phyloP scores from a whole-genome alignment of 2,888 invertebrate genomes.

The Argynnis bischoffii region DNA sequence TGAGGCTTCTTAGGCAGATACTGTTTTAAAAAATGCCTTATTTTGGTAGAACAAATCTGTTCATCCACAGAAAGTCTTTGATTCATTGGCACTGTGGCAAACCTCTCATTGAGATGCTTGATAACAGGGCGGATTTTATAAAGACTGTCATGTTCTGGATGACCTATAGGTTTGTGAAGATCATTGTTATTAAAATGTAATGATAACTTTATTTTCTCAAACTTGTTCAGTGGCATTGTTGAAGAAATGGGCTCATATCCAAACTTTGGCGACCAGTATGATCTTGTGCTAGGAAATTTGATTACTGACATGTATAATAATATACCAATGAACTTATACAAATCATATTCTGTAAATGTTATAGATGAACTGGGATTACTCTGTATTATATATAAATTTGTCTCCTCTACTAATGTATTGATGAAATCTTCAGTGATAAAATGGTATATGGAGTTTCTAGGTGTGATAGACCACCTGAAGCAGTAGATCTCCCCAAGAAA shows the following conservation, averaged over 20 bases:
- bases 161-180: constrained; percentile 43
- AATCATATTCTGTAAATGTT: constrained; percentile 32
- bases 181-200: constrained; percentile 48
- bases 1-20: constrained; percentile 24
- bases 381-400: constrained; percentile 38
- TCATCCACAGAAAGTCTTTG: constrained; percentile 44
- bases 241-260: constrained; percentile 32
- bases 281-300: constrained; percentile 30
- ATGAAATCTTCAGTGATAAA: constrained; percentile 44
- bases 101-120: constrained; percentile 47
- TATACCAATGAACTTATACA: constrained; percentile 29
- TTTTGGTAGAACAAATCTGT: constrained; percentile 39
- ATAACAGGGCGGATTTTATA: constrained; percentile 45
- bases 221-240: constrained; percentile 33
- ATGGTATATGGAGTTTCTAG: constrained; percentile 44
- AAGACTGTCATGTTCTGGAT: constrained; percentile 45
- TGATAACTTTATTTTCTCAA: constrained; percentile 41
- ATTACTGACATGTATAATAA: constrained; percentile 31
- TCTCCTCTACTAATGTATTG: constrained; percentile 39
- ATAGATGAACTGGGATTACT: constrained; percentile 34
- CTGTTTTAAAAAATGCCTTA: constrained; percentile 25
- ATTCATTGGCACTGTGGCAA: constrained; percentile 47
- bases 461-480: constrained; percentile 43
- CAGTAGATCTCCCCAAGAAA: constrained; percentile 49
- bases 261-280: constrained; percentile 34